Conservation (phyloP, 2,113 vertebrate genomes). For the Haemorhous mexicanus region DNA sequence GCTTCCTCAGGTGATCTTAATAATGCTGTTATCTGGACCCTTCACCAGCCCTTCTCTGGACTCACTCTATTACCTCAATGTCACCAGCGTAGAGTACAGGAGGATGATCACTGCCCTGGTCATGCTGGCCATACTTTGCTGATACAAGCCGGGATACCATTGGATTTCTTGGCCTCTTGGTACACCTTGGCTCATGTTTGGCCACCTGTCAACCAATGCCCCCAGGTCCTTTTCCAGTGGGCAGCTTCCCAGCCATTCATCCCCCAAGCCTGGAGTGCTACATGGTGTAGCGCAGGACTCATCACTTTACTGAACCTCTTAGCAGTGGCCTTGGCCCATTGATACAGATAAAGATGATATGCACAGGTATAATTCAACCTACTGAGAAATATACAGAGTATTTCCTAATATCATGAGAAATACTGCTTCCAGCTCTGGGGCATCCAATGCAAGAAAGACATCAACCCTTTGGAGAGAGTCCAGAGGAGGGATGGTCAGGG, state of each 20-base stretch:
- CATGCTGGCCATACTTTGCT: not conserved
- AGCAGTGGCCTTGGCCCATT: not conserved
- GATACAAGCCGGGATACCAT: not conserved
- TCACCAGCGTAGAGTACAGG: rapidly evolving
- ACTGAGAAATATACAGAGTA: not conserved
- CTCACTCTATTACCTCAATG: not conserved
- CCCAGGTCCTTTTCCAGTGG: not conserved
- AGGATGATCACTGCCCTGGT: not conserved
- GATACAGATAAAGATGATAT: not conserved
- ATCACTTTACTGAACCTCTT: not conserved
- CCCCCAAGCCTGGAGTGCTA: not conserved
- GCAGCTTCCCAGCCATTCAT: not conserved
- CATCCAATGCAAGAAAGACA: not conserved
- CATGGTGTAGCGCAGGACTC: not conserved
- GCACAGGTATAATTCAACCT: not conserved
- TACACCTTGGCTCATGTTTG: not conserved
- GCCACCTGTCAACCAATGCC: not conserved
- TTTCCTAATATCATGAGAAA: not conserved
- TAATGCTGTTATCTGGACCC: not conserved
- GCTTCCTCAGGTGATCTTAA: not conserved
- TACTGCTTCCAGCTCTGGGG: not conserved
- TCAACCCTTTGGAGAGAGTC: rapidly evolving
- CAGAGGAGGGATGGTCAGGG: not conserved
- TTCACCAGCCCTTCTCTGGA: not conserved
- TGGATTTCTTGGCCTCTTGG: not conserved